Evolutionary conservation across 2,113 vertebrate genomes (phyloP).

Genomic region (Galbula dea): DNA sequence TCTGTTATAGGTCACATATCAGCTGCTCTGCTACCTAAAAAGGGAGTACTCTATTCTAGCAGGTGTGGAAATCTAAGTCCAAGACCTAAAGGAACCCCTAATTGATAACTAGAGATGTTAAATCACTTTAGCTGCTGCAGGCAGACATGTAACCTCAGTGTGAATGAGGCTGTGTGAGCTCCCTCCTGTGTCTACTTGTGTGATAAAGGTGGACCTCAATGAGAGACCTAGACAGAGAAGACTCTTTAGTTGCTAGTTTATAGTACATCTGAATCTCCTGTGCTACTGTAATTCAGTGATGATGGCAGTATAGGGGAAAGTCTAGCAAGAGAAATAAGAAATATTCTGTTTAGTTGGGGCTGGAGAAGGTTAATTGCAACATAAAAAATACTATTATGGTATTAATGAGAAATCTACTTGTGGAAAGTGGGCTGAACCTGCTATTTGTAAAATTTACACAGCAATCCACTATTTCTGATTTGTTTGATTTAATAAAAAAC

Average conservation of each 20-base stretch:
- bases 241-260: background rate
- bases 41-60: background rate
- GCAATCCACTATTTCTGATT: background rate
- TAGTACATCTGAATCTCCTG: background rate
- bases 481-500: background rate
- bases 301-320: background rate
- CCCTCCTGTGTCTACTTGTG: conserved; percentile 62
- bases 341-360: background rate
- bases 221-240: background rate
- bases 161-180: conserved; percentile 60
- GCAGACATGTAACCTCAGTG: background rate
- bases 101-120: background rate
- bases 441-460: background rate
- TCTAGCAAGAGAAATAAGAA: background rate
- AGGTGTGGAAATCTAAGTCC: background rate
- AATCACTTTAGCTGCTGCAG: background rate
- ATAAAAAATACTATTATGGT: background rate
- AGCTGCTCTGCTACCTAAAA: background rate
- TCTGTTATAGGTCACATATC: background rate
- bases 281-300: background rate
- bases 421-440: background rate
- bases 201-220: conserved; percentile 27
- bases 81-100: background rate
- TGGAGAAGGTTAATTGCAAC: background rate
- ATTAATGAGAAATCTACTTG: background rate